Percentiles rank a stretch among this genome's conserved stretches.
phyloP scores from a whole-genome alignment of 2,888 invertebrate genomes.

The Dastarcus helophoroides region DNA sequence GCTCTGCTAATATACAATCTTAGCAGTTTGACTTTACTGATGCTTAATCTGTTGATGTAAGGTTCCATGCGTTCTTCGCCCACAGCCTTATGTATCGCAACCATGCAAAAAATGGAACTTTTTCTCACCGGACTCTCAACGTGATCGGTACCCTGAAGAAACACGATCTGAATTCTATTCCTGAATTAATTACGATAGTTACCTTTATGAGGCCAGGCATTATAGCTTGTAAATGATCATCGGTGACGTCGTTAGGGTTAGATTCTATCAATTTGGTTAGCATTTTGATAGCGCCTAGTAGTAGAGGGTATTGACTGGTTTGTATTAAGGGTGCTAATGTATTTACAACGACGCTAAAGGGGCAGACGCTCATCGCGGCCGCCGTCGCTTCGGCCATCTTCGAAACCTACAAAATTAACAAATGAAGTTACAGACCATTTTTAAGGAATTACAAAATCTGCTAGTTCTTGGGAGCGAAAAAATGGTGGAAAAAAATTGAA shows the following conservation, averaged over 20 bases:
- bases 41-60: slow-evolving; percentile 68
- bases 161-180: too few relatives aligned
- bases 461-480: too few relatives aligned
- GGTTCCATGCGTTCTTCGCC: slow-evolving; percentile 78
- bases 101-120: slow-evolving; percentile 95
- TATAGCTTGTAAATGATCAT: slow-evolving; percentile 63
- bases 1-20: slow-evolving; percentile 66
- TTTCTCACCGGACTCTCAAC: slow-evolving; percentile 87
- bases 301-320: slow-evolving; percentile 76
- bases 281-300: slow-evolving; percentile 88
- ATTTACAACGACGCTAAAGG: slow-evolving; percentile 63
- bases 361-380: slow-evolving; percentile 64
- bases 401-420: slow-evolving; percentile 45
- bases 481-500: too few relatives aligned
- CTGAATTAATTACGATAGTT: too few relatives aligned
- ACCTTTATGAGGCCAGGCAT: slow-evolving; percentile 86
- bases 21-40: slow-evolving; percentile 80
- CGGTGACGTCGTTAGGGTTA: slow-evolving; percentile 57
- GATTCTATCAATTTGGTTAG: slow-evolving; percentile 74
- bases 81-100: slow-evolving; percentile 79
- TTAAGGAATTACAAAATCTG: too few relatives aligned
- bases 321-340: slow-evolving; percentile 69
- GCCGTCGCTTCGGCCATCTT: slow-evolving; percentile 71
- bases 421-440: too few relatives aligned
- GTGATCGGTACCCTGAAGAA: slow-evolving; percentile 74